phyloP scores from a whole-genome alignment of 2,797 vertebrate genomes.

The Odontamblyopus rebecca region DNA sequence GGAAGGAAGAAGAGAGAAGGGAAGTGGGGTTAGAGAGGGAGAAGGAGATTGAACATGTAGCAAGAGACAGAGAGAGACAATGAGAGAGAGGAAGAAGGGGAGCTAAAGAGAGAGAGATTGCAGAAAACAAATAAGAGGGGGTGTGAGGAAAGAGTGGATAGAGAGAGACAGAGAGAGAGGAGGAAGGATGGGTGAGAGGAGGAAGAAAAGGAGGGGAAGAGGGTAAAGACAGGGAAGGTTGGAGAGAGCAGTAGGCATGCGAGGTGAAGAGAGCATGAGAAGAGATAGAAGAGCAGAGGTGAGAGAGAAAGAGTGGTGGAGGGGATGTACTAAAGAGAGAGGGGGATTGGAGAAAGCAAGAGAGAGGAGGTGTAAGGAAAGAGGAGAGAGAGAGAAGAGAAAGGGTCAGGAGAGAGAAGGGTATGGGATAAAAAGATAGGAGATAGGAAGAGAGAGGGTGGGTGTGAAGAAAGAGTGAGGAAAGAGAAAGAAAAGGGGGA shows the following conservation, averaged over 20 bases:
- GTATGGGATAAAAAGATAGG: not conserved
- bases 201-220: not conserved
- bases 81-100: not conserved
- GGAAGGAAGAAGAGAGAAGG: too few species aligned
- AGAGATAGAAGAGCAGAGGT: too few species aligned
- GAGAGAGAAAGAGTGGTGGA: not conserved
- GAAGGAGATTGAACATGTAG: too few species aligned
- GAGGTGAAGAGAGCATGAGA: not conserved
- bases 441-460: too few species aligned
- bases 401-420: slow-evolving; percentile 11
- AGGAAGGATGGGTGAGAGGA: not conserved
- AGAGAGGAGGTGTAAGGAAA: too few species aligned
- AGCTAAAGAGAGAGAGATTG: not conserved
- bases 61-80: too few species aligned
- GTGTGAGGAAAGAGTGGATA: not conserved
- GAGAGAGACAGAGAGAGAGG: not conserved
- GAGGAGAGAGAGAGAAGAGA: not conserved
- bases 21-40: too few species aligned
- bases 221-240: not conserved
- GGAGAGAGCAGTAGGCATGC: not conserved
- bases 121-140: too few species aligned
- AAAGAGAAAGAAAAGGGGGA: not conserved
- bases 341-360: too few species aligned
- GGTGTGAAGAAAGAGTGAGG: not conserved
- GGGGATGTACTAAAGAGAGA: too few species aligned